phyloP scores from a whole-genome alignment of 2,888 invertebrate species.

The Sphaeridia pumilis region DNA sequence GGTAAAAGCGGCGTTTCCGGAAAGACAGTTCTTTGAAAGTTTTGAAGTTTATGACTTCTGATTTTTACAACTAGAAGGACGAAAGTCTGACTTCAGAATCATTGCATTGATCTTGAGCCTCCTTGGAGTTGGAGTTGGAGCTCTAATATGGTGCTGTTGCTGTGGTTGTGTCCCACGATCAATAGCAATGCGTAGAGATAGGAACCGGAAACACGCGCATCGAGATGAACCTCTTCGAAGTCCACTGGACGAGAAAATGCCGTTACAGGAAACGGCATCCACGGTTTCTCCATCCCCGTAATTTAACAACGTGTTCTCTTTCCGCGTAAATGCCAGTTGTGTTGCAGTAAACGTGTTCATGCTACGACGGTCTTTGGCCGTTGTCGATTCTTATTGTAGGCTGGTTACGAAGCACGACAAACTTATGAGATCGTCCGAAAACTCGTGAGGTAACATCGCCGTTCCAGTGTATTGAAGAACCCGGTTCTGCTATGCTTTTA shows the following conservation, averaged over 20 bases:
- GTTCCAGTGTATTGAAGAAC: too few relatives aligned
- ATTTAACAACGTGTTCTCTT: constrained; percentile 7
- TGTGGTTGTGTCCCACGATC: constrained; percentile 31
- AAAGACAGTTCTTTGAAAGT: not conserved
- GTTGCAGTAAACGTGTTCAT: not conserved
- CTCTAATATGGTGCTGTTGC: not conserved
- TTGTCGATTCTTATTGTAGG: not conserved
- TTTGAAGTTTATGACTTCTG: not conserved
- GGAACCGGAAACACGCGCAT: constrained; percentile 13
- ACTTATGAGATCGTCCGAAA: too few relatives aligned
- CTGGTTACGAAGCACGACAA: too few relatives aligned
- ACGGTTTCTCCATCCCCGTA: constrained; percentile 33
- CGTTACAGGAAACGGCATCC: constrained; percentile 30
- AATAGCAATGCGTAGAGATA: constrained; percentile 27
- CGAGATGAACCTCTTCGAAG: constrained; percentile 1
- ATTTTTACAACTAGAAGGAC: constrained; percentile 23
- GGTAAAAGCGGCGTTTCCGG: constrained; percentile 3
- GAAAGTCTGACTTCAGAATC: constrained; percentile 29
- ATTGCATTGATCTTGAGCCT: constrained; percentile 25
- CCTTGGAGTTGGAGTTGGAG: constrained; percentile 22
- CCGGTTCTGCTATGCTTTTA: too few relatives aligned
- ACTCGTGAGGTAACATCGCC: too few relatives aligned
- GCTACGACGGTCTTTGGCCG: not conserved
- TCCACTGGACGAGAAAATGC: constrained; percentile 20
- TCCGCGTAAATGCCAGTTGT: not conserved